Conservation (phyloP, 2,113 vertebrate genomes). For the Entomyzon cyanotis region DNA sequence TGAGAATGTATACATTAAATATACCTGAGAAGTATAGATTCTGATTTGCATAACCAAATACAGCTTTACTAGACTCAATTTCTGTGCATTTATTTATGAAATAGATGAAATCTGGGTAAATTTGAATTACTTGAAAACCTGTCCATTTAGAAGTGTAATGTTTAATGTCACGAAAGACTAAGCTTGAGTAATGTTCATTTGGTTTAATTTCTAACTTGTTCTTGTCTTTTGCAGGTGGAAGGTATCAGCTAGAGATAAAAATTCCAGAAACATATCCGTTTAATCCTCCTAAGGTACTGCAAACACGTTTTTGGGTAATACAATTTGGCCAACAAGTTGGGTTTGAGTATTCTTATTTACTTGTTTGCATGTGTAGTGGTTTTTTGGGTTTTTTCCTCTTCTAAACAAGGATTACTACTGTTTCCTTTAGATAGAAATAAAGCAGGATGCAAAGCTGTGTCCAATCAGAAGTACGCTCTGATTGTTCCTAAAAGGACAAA, state of each 20-base stretch:
- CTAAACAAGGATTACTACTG: neutral
- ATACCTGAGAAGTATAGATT: neutral
- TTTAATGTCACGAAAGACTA: neutral
- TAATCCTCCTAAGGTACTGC: slow-evolving; percentile 95
- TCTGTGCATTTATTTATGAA: neutral
- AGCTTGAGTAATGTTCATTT: neutral
- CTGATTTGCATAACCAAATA: neutral
- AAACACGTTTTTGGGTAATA: slow-evolving; percentile 36
- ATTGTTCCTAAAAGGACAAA: neutral
- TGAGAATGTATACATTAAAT: neutral
- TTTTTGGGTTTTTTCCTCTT: neutral
- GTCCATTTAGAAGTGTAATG: neutral
- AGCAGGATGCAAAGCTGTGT: neutral
- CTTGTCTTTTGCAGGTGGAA: slow-evolving; percentile 82
- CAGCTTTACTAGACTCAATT: neutral
- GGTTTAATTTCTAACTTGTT: neutral
- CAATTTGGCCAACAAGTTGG: neutral
- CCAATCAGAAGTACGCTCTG: neutral
- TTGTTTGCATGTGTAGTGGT: neutral
- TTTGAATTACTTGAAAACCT: neutral
- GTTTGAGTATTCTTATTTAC: neutral
- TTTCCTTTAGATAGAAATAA: neutral
- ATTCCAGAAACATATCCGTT: slow-evolving; percentile 99
- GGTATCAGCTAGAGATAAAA: slow-evolving; percentile 98
- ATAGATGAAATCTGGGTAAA: neutral